Percentiles rank a stretch among this genome's conserved stretches.
Conservation (phyloP, 2,888 invertebrate genomes). For the Barypeithes pellucidus region DNA sequence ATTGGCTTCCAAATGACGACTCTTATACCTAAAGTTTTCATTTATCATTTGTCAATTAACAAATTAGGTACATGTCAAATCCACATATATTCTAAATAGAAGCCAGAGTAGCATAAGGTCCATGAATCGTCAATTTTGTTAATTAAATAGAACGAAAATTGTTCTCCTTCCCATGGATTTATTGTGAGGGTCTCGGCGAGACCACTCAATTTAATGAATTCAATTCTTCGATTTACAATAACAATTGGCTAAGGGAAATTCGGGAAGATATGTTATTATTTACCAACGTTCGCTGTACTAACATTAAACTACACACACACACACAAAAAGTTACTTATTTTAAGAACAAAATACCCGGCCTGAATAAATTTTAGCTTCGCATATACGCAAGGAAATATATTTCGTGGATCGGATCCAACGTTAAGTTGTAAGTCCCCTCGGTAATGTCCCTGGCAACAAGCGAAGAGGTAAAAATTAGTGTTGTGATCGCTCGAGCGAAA, state of each 20-base stretch:
- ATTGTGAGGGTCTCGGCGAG: not conserved
- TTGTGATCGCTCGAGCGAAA: no score
- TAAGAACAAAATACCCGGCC: no score
- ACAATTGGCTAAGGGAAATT: not conserved
- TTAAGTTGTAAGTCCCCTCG: no score
- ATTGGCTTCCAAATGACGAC: slow-evolving; percentile 13
- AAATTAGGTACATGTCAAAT: slow-evolving; percentile 53
- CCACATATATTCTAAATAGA: slow-evolving; percentile 51
- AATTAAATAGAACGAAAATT: slow-evolving; percentile 52
- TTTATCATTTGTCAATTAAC: slow-evolving; percentile 60
- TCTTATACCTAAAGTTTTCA: slow-evolving; percentile 38
- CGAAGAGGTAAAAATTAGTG: no score
- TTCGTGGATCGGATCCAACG: no score
- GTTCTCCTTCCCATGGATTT: slow-evolving; percentile 1
- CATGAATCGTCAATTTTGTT: slow-evolving; percentile 57
- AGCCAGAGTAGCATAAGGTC: slow-evolving; percentile 54
- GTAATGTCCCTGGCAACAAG: no score
- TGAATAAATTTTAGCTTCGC: no score
- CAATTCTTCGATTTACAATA: slow-evolving; percentile 1
- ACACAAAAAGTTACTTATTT: no score
- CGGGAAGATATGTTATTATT: no score
- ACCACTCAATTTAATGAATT: slow-evolving; percentile 17
- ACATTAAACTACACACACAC: no score
- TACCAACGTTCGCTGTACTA: no score
- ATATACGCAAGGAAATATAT: no score